These are phyloP conservation scores for Pongo pygmaeus DNA, from an alignment of 2,113 vertebrate species.

Conservation along the genomic window DNA sequence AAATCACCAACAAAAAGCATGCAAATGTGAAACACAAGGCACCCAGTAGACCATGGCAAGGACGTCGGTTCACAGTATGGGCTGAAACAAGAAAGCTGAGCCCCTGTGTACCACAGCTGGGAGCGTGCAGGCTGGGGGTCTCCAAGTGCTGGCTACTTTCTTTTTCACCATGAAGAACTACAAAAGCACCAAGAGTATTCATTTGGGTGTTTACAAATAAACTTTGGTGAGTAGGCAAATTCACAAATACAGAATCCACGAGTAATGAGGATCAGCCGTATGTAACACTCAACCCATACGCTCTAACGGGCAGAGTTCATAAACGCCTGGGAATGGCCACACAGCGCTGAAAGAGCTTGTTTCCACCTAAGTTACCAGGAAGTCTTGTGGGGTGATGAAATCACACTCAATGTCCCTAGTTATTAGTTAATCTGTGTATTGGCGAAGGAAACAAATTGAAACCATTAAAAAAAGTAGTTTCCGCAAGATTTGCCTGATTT, in stretches of 20 bases:
- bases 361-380: background rate
- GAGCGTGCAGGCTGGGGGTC: fast-evolving
- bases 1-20: background rate
- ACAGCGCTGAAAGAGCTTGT: background rate
- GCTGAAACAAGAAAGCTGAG: background rate
- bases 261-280: background rate
- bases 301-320: too few relatives aligned
- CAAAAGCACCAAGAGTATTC: background rate
- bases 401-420: background rate
- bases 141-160: fast-evolving
- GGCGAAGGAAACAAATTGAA: background rate
- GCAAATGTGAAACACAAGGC: background rate
- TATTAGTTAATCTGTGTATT: background rate
- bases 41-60: background rate
- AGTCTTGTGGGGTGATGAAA: background rate
- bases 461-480: background rate
- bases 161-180: background rate
- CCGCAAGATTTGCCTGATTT: background rate
- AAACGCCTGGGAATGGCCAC: background rate
- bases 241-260: background rate
- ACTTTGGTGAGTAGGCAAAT: background rate
- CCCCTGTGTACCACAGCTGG: too few relatives aligned
- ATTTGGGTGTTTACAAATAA: background rate
- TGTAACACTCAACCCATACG: background rate
- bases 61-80: fast-evolving